These are phyloP conservation scores for Lepidurus apus DNA, from an alignment of 1,140 invertebrate genomes.

Conservation along the genomic window DNA sequence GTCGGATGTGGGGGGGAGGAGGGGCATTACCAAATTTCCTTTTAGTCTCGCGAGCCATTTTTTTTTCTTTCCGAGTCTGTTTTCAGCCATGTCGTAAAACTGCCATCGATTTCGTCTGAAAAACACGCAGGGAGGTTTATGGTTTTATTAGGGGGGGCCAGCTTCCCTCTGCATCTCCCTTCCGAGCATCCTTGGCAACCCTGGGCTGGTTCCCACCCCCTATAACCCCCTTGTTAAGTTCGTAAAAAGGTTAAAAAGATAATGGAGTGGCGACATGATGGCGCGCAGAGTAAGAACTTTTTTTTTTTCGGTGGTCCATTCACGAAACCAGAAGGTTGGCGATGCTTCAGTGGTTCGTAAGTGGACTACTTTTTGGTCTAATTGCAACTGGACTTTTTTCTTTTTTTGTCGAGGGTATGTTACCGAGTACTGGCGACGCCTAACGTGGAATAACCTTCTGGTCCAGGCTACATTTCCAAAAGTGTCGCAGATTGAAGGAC, in stretches of 20 bases:
- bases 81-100: slow-evolving; percentile 26
- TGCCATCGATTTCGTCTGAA: slow-evolving; percentile 28
- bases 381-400: not conserved
- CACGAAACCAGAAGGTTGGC: slow-evolving; percentile 18
- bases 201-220: not conserved
- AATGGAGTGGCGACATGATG: slow-evolving; percentile 18
- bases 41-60: slow-evolving; percentile 25
- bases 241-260: slow-evolving; percentile 22
- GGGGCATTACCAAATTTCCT: not conserved
- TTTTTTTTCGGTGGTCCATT: not conserved
- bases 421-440: no score
- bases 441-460: no score
- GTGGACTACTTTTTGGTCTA: not conserved
- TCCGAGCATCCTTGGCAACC: not conserved
- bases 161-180: slow-evolving; percentile 13
- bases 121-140: slow-evolving; percentile 21
- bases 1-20: slow-evolving; percentile 34
- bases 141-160: slow-evolving; percentile 16
- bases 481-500: no score
- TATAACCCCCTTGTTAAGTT: slow-evolving; percentile 22
- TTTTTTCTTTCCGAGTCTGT: not conserved
- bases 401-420: no score
- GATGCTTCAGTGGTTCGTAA: not conserved
- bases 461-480: no score
- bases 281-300: not conserved